These are phyloP conservation scores for Dasyprocta punctata DNA, from an alignment of 2,113 vertebrate species.

Conservation along the genomic window DNA sequence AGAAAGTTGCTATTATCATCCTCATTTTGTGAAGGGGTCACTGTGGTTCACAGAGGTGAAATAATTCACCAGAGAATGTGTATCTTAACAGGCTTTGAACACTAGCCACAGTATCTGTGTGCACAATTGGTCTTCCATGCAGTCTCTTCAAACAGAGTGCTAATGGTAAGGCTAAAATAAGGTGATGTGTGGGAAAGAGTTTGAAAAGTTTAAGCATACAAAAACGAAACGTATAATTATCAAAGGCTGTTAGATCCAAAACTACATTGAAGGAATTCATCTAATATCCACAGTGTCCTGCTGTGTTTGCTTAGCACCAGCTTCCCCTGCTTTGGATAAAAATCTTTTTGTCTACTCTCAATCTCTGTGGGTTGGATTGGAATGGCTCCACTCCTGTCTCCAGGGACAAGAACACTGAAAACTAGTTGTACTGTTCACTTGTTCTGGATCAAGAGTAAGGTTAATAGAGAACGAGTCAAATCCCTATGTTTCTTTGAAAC, in stretches of 20 bases:
- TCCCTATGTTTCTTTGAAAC: not conserved
- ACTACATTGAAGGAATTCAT: not conserved
- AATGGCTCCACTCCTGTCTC: not conserved
- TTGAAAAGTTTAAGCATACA: not conserved
- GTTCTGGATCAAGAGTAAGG: not conserved
- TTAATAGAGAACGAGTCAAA: not conserved
- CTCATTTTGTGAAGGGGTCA: not conserved
- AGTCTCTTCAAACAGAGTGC: not conserved
- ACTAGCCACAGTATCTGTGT: not conserved
- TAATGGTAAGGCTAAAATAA: not conserved
- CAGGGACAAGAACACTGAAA: not conserved
- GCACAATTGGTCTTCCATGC: not conserved
- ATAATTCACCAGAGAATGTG: not conserved
- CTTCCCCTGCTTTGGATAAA: not conserved
- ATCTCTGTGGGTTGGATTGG: not conserved
- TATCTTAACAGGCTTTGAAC: not conserved
- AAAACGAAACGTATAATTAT: not conserved
- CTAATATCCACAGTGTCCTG: not conserved
- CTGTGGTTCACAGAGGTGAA: not conserved
- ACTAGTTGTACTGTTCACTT: fast-evolving
- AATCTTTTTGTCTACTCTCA: not conserved
- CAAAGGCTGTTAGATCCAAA: not conserved
- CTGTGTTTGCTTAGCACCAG: not conserved
- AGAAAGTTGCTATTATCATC: not conserved
- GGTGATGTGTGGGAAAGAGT: not conserved